Conservation (phyloP, 2,797 vertebrate species). For the Buphagus erythrorhynchus region DNA sequence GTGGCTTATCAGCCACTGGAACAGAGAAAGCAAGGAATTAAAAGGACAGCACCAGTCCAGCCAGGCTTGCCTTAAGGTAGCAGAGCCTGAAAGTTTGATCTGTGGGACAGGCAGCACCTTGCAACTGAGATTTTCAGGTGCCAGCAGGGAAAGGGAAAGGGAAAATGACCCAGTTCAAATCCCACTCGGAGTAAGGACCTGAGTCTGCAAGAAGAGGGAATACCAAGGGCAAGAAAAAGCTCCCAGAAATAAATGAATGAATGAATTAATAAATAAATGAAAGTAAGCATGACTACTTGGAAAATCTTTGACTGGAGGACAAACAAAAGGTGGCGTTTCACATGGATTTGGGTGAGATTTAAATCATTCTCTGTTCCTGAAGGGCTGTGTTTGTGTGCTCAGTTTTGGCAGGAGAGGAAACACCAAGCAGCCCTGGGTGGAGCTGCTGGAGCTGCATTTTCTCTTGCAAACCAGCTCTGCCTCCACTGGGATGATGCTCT, state of each 20-base stretch:
- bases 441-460: background rate
- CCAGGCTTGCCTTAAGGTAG: background rate
- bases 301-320: background rate
- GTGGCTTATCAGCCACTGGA: background rate
- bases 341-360: background rate
- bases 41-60: background rate
- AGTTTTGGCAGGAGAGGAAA: background rate
- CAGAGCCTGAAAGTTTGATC: background rate
- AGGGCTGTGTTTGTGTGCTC: background rate
- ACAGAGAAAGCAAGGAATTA: background rate
- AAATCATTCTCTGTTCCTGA: background rate
- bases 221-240: rapidly evolving
- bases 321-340: background rate
- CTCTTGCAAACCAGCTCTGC: background rate
- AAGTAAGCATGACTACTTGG: background rate
- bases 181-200: background rate
- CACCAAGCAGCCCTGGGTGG: background rate
- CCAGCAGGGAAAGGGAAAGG: background rate
- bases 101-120: background rate
- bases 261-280: background rate
- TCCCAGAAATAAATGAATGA: background rate
- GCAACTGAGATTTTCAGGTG: background rate
- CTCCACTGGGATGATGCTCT: background rate
- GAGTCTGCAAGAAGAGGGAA: background rate
- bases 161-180: background rate